Base-by-base conservation (phyloP, 2,113 vertebrate species). In the Heterotis niloticus region DNA sequence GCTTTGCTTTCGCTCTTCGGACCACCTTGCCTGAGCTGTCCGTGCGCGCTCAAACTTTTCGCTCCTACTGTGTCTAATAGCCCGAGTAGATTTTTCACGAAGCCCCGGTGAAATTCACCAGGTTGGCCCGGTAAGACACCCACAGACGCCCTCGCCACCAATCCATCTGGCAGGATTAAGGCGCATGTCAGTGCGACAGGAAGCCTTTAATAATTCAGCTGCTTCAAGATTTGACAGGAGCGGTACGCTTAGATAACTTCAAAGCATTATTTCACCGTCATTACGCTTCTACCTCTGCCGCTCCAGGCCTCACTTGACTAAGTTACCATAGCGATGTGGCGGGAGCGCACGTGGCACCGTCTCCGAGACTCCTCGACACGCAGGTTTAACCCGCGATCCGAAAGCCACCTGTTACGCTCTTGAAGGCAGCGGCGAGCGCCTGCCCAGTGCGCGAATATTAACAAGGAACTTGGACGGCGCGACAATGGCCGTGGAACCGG, bases 321-420 rank as follows among this genome's bases (percentile, higher is more conserved):
- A 75, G 91, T 90, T 88, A 87, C 88, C 88, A 91, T 90, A 89
- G 86, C 84, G 83, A 91, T 91, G 83, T 82, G 81, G 80, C 78
- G 72, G 70, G 57, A 78, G 84, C 79, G 80, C 86, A 81, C 85
- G 86, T 66, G 79, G 80, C 34, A 7, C 81, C 69, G 73, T 74
- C 82, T 84, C 84, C 78, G 83, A 86, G 82, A 82, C 81, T 90
- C 86, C 88, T 89, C 89, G 88, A 91, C 87, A 86, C 73, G 5
- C 78, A 69, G 34, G 87, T 85, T 84, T 88, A 82, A 91, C 83
- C 84, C 84, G 73, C 81, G 81, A 86, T 87, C 90, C 86, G 84
- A 69, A 70, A 80, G 80, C 81, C 82, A 82, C 77, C 77, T 62
- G 26, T 81, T 82, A 84, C 85, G 82, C 88, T 86, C 59, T 85